A percentile compares a stretch with the other conserved stretches of the same genome.
Evolutionary conservation across 2,888 invertebrate genomes (phyloP).

Genomic region (Pemphredon lugubris): DNA sequence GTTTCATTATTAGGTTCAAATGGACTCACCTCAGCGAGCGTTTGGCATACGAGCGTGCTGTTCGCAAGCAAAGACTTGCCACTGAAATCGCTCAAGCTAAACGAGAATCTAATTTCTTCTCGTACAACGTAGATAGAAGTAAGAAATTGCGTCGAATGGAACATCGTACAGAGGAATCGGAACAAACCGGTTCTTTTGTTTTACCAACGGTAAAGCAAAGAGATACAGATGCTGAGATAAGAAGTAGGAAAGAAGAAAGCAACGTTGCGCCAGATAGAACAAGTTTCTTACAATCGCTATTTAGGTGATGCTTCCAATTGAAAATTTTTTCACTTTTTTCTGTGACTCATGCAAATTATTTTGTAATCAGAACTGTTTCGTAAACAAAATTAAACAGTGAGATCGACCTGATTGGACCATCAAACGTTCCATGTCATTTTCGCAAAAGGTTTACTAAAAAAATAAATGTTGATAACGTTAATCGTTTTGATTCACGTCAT

Average conservation of each 20-base stretch:
- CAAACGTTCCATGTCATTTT: too few species aligned
- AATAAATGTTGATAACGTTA: too few species aligned
- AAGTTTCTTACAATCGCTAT: conserved; percentile 73
- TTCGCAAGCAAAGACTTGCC: conserved; percentile 91
- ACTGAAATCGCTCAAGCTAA: conserved; percentile 96
- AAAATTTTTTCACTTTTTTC: too few species aligned
- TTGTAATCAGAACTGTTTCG: too few species aligned
- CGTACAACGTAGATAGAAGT: conserved; percentile 90
- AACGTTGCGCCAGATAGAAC: conserved; percentile 65
- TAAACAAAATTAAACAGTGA: too few species aligned
- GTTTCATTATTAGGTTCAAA: conserved; percentile 86
- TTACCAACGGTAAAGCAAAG: conserved; percentile 74
- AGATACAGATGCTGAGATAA: conserved; percentile 77
- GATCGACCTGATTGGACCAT: too few species aligned
- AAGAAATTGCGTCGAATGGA: conserved; percentile 84
- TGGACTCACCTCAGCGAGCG: conserved; percentile 98
- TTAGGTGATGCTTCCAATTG: conserved; percentile 51
- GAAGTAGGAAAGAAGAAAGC: conserved; percentile 66
- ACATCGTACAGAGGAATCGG: conserved; percentile 76
- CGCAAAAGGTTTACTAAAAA: too few species aligned
- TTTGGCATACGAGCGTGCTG: conserved; percentile 95
- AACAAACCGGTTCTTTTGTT: conserved; percentile 57
- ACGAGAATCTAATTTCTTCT: conserved; percentile 93
- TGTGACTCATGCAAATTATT: too few species aligned
- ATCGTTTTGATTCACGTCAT: too few species aligned